These are phyloP conservation scores for Gobionotothen gibberifrons DNA, from an alignment of 2,797 vertebrate genomes.

Conservation along the genomic window DNA sequence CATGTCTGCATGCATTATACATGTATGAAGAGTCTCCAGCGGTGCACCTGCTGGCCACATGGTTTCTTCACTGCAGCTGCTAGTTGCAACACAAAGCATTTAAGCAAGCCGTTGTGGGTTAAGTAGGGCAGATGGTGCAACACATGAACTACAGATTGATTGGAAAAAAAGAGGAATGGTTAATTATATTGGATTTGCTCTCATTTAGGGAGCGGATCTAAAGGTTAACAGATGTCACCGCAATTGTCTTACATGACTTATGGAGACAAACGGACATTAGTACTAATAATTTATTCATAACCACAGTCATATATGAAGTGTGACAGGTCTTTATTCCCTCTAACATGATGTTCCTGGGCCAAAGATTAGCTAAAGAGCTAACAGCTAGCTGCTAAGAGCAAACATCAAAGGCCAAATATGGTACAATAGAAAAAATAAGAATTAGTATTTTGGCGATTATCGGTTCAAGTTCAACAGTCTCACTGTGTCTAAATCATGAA, in stretches of 20 bases:
- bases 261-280: neutral
- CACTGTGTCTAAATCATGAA: neutral
- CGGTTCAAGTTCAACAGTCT: neutral
- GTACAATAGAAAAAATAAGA: no score
- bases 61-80: constrained; percentile 47
- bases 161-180: constrained; percentile 19
- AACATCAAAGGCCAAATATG: no score
- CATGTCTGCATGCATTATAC: constrained; percentile 48
- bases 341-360: no score
- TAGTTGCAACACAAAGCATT: constrained; percentile 35
- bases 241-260: neutral
- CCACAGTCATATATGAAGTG: neutral
- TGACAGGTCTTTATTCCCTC: no score
- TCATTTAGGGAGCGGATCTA: neutral
- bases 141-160: constrained; percentile 20
- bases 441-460: no score
- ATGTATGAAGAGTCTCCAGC: constrained; percentile 38
- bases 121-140: constrained; percentile 42
- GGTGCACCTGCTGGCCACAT: constrained; percentile 57
- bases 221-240: neutral
- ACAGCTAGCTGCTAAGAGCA: no score
- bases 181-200: constrained; percentile 1
- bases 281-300: neutral
- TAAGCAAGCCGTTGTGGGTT: constrained; percentile 25
- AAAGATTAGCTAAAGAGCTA: no score